Percentiles rank a stretch among this genome's conserved stretches.
phyloP scores from a whole-genome alignment of 2,113 vertebrate genomes.

The Machaerirhynchus nigripectus region DNA sequence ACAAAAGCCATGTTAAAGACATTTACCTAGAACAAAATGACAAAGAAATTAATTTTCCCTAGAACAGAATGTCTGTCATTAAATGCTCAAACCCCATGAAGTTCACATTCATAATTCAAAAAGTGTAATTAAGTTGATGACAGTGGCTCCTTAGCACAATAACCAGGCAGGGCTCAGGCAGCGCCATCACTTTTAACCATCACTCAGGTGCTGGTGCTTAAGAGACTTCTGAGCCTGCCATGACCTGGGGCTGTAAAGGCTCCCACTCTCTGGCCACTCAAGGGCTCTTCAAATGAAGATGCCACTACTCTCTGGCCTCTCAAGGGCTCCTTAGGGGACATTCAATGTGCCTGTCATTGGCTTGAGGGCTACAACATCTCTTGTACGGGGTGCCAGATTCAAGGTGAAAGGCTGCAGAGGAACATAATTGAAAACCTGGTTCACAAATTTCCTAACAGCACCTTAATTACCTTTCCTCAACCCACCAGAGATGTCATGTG shows the following conservation, averaged over 20 bases:
- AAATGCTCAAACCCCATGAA: neutral
- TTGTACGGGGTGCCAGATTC: fast-evolving
- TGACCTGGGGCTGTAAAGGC: neutral
- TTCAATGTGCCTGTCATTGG: neutral
- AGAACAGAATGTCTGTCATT: neutral
- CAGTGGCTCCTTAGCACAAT: neutral
- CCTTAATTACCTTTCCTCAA: neutral
- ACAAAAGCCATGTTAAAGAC: neutral
- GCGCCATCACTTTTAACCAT: fast-evolving
- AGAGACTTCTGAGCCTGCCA: neutral
- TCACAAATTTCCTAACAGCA: neutral
- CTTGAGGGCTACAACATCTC: neutral
- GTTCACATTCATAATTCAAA: neutral
- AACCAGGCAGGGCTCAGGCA: neutral
- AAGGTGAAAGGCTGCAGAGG: neutral
- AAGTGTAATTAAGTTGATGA: neutral
- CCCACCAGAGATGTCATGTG: neutral
- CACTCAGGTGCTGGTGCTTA: neutral
- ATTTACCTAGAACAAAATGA: neutral
- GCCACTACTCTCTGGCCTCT: neutral
- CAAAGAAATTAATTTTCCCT: neutral
- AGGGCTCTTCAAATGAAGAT: too few relatives aligned
- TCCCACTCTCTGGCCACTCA: neutral
- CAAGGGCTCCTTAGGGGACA: neutral
- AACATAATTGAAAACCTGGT: neutral